Percentiles rank a stretch among this genome's conserved stretches.
Evolutionary conservation across 2,797 vertebrate genomes (phyloP).

Genomic region (Muraenolepis orangiensis): DNA sequence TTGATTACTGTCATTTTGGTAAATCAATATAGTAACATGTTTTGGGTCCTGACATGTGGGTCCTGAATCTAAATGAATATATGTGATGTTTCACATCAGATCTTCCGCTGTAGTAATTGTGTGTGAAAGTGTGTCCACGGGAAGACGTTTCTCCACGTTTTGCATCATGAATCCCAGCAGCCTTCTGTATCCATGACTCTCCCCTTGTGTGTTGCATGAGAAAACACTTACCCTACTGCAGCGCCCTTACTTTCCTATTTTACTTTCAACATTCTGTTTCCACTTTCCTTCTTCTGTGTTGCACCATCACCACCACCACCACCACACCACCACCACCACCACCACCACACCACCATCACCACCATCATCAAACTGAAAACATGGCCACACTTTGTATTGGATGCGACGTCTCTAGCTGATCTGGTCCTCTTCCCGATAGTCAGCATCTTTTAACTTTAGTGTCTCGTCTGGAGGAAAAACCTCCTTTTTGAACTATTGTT

Average conservation of each 20-base stretch:
- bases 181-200: constrained; percentile 25
- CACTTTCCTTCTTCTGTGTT: constrained; percentile 15
- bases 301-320: neutral
- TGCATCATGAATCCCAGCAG: constrained; percentile 24
- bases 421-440: too few relatives aligned
- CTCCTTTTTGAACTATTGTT: too few relatives aligned
- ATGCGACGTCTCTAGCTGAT: neutral
- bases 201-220: constrained; percentile 42
- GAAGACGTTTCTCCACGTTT: constrained; percentile 52
- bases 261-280: constrained; percentile 22
- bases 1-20: too few relatives aligned
- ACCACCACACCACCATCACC: neutral
- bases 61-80: too few relatives aligned
- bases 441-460: too few relatives aligned
- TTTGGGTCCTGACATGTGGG: too few relatives aligned
- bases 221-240: constrained; percentile 15
- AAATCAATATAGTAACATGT: too few relatives aligned
- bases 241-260: constrained; percentile 16
- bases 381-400: constrained; percentile 51
- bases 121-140: constrained; percentile 45
- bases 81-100: constrained; percentile 19
- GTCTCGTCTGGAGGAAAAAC: too few relatives aligned
- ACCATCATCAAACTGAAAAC: neutral
- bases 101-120: constrained; percentile 58
- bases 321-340: neutral